Percentiles rank a stretch among this genome's conserved stretches.
Evolutionary conservation across 2,797 vertebrate species (phyloP).

Genomic region (Yasuhikotakia modesta): DNA sequence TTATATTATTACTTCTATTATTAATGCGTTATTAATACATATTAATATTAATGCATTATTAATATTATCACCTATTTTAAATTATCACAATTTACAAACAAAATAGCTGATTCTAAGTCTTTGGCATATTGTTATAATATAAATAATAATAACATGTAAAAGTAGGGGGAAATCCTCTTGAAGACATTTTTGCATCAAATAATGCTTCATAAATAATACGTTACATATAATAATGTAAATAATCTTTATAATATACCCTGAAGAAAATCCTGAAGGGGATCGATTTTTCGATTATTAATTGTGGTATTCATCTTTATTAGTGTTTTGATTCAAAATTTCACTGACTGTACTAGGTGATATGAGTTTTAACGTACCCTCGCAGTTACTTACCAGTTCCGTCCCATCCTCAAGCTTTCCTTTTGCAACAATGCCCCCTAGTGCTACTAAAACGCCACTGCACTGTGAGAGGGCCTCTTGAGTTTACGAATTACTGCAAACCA

Average conservation of each 20-base stretch:
- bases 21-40: too few species aligned
- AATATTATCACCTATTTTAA: too few species aligned
- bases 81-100: too few species aligned
- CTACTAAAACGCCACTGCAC: slow-evolving; percentile 79
- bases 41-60: too few species aligned
- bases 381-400: slow-evolving; percentile 83
- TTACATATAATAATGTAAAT: too few species aligned
- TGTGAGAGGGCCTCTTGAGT: slow-evolving; percentile 70
- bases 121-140: too few species aligned
- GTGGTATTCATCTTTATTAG: background rate
- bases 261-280: background rate
- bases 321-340: background rate
- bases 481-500: slow-evolving; percentile 60
- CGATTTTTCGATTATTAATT: background rate
- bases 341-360: background rate
- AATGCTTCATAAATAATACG: too few species aligned
- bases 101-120: too few species aligned
- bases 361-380: background rate
- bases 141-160: too few species aligned
- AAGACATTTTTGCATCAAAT: background rate
- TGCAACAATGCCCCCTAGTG: slow-evolving; percentile 78
- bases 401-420: slow-evolving; percentile 72
- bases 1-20: too few species aligned
- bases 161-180: too few species aligned
- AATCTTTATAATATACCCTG: background rate